These are phyloP conservation scores for Achatina immaculata DNA, from an alignment of 1,140 invertebrate species.

Conservation along the genomic window DNA sequence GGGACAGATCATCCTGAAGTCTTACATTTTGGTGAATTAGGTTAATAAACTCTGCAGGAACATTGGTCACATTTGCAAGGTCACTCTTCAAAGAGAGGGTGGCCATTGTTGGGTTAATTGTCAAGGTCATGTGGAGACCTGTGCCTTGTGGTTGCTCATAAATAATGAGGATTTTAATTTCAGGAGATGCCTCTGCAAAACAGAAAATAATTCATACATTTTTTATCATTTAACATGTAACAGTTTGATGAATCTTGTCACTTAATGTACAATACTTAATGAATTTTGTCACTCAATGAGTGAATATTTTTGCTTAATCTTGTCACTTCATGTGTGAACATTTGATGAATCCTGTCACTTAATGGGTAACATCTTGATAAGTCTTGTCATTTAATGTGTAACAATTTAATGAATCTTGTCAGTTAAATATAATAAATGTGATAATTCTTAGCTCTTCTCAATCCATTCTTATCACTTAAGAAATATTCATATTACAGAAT, in stretches of 20 bases:
- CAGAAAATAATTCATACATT: background rate
- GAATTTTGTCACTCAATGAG: too few species aligned
- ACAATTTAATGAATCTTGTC: too few species aligned
- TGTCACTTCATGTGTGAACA: too few species aligned
- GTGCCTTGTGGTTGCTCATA: conserved; percentile 4
- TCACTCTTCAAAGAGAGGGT: background rate
- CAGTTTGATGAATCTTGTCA: background rate
- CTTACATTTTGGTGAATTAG: background rate
- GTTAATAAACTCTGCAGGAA: background rate
- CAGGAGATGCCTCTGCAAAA: conserved; percentile 8
- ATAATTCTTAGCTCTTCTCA: too few species aligned
- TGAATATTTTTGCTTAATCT: too few species aligned
- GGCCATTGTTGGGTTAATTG: background rate
- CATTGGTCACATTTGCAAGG: background rate
- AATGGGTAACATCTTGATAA: too few species aligned
- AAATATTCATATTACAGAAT: too few species aligned
- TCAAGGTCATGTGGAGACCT: conserved; percentile 8
- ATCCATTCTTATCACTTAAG: too few species aligned
- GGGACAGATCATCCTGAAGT: background rate
- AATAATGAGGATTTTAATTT: background rate
- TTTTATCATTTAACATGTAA: background rate
- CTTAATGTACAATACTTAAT: background rate
- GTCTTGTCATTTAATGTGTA: too few species aligned
- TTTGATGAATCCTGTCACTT: background rate
- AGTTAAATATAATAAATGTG: too few species aligned